Percentiles rank a stretch among this genome's conserved stretches.
Conservation (phyloP, 2,113 vertebrate genomes). For the Corythornis madagascariensis region DNA sequence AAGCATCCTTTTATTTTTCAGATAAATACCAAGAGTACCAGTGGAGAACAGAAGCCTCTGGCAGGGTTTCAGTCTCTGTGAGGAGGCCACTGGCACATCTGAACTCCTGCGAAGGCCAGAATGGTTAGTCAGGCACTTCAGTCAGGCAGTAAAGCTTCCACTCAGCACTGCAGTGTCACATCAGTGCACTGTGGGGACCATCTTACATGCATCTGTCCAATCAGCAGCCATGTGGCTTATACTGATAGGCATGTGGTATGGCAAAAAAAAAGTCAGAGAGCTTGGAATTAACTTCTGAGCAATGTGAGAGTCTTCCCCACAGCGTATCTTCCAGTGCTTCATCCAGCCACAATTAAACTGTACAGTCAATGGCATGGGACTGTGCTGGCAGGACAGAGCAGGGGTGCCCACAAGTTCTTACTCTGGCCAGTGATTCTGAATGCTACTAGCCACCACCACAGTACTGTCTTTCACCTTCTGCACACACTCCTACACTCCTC, state of each 20-base stretch:
- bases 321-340: neutral
- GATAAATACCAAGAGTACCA: neutral
- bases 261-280: neutral
- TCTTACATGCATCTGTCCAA: neutral
- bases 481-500: neutral
- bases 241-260: neutral
- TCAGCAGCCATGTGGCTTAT: neutral
- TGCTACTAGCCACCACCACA: neutral
- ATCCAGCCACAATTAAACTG: rapidly evolving
- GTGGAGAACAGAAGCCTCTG: neutral
- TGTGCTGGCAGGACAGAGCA: neutral
- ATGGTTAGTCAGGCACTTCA: neutral
- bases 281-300: neutral
- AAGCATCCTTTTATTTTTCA: neutral
- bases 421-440: neutral
- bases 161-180: rapidly evolving
- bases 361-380: rapidly evolving
- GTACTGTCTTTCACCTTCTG: neutral
- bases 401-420: neutral
- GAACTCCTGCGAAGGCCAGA: neutral
- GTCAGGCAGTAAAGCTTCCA: neutral
- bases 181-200: neutral
- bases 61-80: neutral
- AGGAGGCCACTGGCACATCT: neutral
- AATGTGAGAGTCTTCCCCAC: neutral